phyloP scores from a whole-genome alignment of 2,113 vertebrate genomes.

The Agelaius phoeniceus region DNA sequence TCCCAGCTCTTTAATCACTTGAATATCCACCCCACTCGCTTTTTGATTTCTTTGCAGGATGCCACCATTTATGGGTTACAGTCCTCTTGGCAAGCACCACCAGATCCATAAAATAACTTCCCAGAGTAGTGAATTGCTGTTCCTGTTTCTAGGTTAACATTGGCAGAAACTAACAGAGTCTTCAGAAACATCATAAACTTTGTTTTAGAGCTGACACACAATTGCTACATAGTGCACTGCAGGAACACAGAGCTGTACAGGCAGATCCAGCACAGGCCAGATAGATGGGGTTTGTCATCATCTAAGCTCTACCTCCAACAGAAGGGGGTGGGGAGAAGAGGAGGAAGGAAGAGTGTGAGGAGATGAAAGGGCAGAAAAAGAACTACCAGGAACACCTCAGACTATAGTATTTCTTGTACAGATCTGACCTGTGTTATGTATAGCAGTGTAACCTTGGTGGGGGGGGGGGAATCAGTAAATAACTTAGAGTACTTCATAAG shows the following conservation, averaged over 20 bases:
- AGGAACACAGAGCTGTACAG: not conserved
- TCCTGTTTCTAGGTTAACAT: slow-evolving; percentile 36
- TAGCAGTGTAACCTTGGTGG: slow-evolving; percentile 6
- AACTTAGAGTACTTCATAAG: slow-evolving; percentile 19
- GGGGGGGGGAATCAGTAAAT: not conserved
- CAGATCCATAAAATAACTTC: slow-evolving; percentile 29
- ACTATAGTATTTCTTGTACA: slow-evolving; percentile 9
- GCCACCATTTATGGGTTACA: not conserved
- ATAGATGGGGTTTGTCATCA: slow-evolving; percentile 39
- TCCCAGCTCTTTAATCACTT: not conserved
- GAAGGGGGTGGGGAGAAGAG: not conserved
- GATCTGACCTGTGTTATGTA: not conserved
- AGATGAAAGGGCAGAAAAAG: not conserved
- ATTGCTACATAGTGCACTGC: not conserved
- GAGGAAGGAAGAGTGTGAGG: not conserved
- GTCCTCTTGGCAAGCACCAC: not conserved
- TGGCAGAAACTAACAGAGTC: slow-evolving; percentile 52
- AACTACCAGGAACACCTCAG: not conserved
- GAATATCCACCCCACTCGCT: not conserved
- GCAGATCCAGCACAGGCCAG: not conserved
- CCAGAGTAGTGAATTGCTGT: not conserved
- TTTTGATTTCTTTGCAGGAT: not conserved
- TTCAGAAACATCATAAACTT: slow-evolving; percentile 54
- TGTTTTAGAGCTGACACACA: slow-evolving; percentile 35
- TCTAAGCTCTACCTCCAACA: not conserved